A percentile compares a stretch with the other conserved stretches of the same genome.
Conservation (phyloP, 2,113 vertebrate genomes). For the Pipra filicauda region DNA sequence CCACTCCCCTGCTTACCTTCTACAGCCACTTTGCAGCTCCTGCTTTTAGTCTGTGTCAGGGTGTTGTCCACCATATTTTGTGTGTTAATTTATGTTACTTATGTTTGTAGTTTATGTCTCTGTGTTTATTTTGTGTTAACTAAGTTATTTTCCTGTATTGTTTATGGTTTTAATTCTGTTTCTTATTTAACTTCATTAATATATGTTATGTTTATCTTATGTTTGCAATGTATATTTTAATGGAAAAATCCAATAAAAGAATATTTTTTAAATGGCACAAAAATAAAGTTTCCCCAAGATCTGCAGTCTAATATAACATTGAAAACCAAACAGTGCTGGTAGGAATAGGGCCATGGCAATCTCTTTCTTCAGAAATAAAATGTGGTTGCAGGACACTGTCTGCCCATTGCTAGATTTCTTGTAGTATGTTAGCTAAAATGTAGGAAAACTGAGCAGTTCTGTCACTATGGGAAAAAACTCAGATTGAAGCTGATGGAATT, state of each 20-base stretch:
- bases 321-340: not conserved
- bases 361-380: not conserved
- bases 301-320: not conserved
- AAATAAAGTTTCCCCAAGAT: constrained; percentile 37
- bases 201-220: constrained; percentile 26
- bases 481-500: not conserved
- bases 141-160: constrained; percentile 31
- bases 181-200: constrained; percentile 8
- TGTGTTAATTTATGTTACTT: constrained; percentile 7
- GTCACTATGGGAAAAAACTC: not conserved
- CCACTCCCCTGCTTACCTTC: not conserved
- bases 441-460: not conserved
- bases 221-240: constrained; percentile 35
- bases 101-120: not conserved
- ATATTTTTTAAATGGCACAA: constrained; percentile 43
- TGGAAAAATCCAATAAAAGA: constrained; percentile 50
- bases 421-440: not conserved
- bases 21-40: not conserved
- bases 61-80: not conserved
- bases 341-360: not conserved
- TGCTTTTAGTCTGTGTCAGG: not conserved
- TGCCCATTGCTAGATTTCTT: not conserved
- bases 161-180: constrained; percentile 36
- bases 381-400: not conserved
- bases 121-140: constrained; percentile 48